These are phyloP conservation scores for Paradoxurus hermaphroditus DNA, from an alignment of 2,113 vertebrate species.

Conservation along the genomic window DNA sequence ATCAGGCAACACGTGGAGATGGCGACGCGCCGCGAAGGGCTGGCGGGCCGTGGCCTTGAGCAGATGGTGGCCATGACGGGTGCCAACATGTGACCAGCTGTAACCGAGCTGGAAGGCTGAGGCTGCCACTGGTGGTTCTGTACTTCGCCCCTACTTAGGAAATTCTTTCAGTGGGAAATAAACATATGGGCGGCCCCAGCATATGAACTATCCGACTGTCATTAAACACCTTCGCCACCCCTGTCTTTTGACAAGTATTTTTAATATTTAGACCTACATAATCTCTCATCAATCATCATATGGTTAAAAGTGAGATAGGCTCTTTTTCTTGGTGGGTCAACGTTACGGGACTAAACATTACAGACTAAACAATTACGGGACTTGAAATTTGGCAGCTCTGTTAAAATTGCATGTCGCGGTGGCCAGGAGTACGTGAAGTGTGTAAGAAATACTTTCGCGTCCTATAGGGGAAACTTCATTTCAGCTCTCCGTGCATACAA, in stretches of 20 bases:
- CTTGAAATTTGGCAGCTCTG: background rate
- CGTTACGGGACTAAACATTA: too few species aligned
- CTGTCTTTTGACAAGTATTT: background rate
- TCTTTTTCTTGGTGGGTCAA: slow-evolving; percentile 33
- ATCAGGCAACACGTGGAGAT: background rate
- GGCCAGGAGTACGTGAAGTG: background rate
- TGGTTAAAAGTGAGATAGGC: background rate
- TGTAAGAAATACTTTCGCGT: background rate
- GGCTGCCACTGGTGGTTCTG: background rate
- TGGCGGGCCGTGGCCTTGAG: slow-evolving; percentile 24
- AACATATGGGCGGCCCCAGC: background rate
- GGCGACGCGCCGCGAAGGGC: slow-evolving; percentile 51
- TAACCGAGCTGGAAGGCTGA: slow-evolving; percentile 45
- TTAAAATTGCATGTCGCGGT: background rate
- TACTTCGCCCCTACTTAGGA: background rate
- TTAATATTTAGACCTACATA: slow-evolving; percentile 37
- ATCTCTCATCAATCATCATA: background rate
- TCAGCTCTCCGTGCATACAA: rapidly evolving
- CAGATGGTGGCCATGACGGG: slow-evolving; percentile 76
- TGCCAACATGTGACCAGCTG: slow-evolving; percentile 43
- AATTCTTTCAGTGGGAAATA: background rate
- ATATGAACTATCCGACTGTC: background rate
- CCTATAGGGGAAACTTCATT: background rate
- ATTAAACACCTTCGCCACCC: background rate
- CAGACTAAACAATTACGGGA: background rate